Base-by-base conservation (phyloP, 2,797 vertebrate species). In the Alauda arvensis region DNA sequence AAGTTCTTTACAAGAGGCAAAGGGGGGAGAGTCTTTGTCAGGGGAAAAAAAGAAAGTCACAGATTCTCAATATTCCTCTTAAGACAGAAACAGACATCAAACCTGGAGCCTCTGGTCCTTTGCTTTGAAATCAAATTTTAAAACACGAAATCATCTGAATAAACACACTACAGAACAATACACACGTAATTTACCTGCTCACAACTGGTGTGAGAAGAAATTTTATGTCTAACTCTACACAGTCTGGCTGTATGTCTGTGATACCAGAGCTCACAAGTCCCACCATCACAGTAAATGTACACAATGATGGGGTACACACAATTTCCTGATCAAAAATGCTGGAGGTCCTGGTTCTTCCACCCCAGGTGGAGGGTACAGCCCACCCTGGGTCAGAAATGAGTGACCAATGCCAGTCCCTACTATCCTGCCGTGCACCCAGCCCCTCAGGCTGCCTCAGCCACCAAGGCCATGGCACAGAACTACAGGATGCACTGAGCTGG, bases 221-320 rank as follows among this genome's bases (percentile, higher is more conserved):
- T 62, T 55, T 76, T 28, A 59, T 29, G 11, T 79, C 43, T 42
- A 31, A 70, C 69, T 76, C 34, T 14, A 33, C 5, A 18, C 1
- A 42, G 20, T 29, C 24, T 16, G 9, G 25, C 31, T 85, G 46
- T 19, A 43, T 31, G 7, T 21, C 37, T 1, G 0, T 2, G 13
- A 19, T 21, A 42, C 21, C 53, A 46, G 11, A 67, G 55, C 34
- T 60, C 57, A 8, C 0, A 2, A 62, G 15, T 42, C 8, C 45
- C 2, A 5, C 45, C 34, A 7, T 18, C n/a, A 51, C 31, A 17
- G 21, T 10, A 5, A 63, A 65, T 8, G 4, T 2, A 23, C 2
- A 23, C 0, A 2, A 1, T 1, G 0, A 29, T n/a, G 19, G 18
- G 19, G 8, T 1, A 3, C 29, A 42, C 17, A 60, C 4, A 10